Conservation (phyloP, 2,113 vertebrate species). For the Pipra filicauda region DNA sequence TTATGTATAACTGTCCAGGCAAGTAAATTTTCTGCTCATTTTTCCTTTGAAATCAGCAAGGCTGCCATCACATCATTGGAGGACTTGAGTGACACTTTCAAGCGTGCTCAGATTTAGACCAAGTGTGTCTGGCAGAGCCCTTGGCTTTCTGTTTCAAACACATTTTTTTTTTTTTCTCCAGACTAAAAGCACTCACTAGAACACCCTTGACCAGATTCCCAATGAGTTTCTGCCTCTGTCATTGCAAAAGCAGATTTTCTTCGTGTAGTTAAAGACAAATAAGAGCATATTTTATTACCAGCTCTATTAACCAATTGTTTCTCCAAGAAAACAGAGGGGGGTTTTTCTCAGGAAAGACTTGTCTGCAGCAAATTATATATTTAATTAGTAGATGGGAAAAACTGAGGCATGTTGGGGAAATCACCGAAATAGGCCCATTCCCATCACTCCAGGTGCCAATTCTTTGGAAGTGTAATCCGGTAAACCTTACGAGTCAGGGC, state of each 20-base stretch:
- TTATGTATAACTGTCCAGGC: neutral
- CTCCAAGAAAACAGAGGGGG: neutral
- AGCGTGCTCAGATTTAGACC: neutral
- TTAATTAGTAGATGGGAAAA: neutral
- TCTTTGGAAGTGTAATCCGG: neutral
- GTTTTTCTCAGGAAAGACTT: neutral
- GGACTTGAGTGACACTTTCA: conserved; percentile 7
- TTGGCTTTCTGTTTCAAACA: conserved; percentile 11
- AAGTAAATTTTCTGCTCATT: conserved; percentile 7
- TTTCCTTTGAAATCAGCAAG: neutral
- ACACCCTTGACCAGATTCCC: neutral
- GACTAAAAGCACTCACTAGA: neutral
- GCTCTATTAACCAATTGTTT: neutral
- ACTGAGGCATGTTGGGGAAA: neutral
- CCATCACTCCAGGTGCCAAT: neutral
- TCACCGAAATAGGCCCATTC: neutral
- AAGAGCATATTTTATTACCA: neutral
- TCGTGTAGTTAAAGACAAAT: neutral
- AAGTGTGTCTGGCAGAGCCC: neutral
- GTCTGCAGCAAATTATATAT: neutral
- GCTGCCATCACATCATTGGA: neutral
- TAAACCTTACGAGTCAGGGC: accelerated
- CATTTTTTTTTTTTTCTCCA: neutral
- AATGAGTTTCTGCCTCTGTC: neutral
- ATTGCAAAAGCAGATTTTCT: neutral